Conservation (phyloP, 2,888 invertebrate genomes). For the Athetis lepigone region DNA sequence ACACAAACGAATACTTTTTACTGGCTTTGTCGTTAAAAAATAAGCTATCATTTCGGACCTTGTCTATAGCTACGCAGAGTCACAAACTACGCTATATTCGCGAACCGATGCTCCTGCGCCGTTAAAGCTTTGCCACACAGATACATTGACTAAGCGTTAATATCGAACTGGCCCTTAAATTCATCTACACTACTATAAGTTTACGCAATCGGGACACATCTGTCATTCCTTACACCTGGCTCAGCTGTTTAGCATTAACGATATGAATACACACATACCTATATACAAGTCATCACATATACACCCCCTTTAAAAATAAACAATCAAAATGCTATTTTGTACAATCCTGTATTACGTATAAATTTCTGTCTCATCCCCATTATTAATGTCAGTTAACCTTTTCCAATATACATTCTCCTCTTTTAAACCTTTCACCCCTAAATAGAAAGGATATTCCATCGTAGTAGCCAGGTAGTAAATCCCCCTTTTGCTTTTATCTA, state of each 20-base stretch:
- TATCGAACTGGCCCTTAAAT: too few relatives aligned
- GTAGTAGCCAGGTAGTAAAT: slow-evolving; percentile 82
- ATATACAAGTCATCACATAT: too few relatives aligned
- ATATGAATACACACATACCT: too few relatives aligned
- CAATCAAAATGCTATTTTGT: slow-evolving; percentile 7
- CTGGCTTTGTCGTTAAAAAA: neutral
- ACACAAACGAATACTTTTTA: neutral
- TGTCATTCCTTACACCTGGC: too few relatives aligned
- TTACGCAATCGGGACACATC: too few relatives aligned
- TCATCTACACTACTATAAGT: too few relatives aligned
- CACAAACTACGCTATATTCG: neutral
- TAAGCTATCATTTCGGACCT: neutral
- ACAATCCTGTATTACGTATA: slow-evolving; percentile 70
- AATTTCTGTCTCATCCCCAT: slow-evolving; percentile 77
- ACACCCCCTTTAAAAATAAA: too few relatives aligned
- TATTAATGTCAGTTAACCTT: slow-evolving; percentile 77
- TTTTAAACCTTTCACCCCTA: slow-evolving; percentile 79
- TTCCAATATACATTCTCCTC: slow-evolving; percentile 80
- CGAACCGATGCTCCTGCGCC: neutral
- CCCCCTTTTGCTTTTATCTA: slow-evolving; percentile 75
- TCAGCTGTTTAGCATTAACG: too few relatives aligned
- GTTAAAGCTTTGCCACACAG: too few relatives aligned
- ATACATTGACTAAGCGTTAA: too few relatives aligned
- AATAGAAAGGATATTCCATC: slow-evolving; percentile 79
- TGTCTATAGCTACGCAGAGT: neutral